Evolutionary conservation across 23 tunicate species (phyloP).

Genomic region (Pegea sp.): DNA sequence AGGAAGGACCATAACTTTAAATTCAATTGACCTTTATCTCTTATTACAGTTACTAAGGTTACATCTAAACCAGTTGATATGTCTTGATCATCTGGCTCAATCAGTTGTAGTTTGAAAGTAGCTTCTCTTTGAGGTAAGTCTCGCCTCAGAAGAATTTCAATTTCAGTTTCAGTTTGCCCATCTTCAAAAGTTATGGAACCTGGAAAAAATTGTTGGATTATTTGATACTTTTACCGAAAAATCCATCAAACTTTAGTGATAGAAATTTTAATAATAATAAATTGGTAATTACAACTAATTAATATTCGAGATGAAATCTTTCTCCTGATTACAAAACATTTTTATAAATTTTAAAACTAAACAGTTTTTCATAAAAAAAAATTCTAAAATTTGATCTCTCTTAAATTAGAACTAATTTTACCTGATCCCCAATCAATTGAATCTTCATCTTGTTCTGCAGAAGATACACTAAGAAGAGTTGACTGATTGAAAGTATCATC

Average conservation of each 20-base stretch:
- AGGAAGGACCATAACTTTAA: no score
- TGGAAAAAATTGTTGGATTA: conserved; percentile 1
- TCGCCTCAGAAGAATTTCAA: conserved; percentile 47
- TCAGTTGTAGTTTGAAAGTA: conserved; percentile 37
- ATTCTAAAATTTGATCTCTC: background rate
- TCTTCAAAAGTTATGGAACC: conserved; percentile 69
- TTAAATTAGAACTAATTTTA: no score
- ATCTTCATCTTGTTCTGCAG: conserved; percentile 1
- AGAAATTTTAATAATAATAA: background rate
- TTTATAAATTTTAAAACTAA: background rate
- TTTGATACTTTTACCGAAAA: background rate
- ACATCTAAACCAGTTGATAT: conserved; percentile 17
- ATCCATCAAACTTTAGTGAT: background rate
- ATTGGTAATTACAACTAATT: no score
- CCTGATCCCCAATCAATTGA: conserved; percentile 92
- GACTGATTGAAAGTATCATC: background rate
- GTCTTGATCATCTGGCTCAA: conserved; percentile 28
- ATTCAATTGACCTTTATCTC: conserved; percentile 71
- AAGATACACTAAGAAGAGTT: background rate
- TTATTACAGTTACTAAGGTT: conserved; percentile 59
- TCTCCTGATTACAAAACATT: no score
- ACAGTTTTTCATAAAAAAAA: background rate
- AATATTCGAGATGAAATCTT: no score
- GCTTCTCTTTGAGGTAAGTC: conserved; percentile 58
- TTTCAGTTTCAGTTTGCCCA: conserved; percentile 49